Base-by-base conservation (phyloP, 2,113 vertebrate genomes). In the Pterocles burchelli region DNA sequence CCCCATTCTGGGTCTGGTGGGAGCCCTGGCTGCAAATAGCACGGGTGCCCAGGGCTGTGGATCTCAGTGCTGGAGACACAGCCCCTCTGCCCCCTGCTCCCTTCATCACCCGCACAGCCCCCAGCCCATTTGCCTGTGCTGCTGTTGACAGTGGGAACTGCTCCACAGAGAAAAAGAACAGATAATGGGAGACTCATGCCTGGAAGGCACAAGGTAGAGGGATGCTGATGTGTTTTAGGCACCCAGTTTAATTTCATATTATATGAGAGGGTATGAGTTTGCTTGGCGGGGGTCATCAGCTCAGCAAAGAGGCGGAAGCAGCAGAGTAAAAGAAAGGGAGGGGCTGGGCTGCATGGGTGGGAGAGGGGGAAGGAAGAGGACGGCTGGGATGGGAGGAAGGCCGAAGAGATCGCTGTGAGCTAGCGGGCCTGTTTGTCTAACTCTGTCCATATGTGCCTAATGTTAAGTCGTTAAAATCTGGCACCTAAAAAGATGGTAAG, bases 1-100 rank as follows among this genome's bases (percentile, higher is more conserved):
- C 33, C 54, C 26, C 2, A 4, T 10, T 3, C 12, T 24, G 28
- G 43, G 12, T 10, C 22, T 6, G 9, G 63, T 34, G 34, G n/a
- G 7, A n/a, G 45, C 26, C 81, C 13, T 0, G 1, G n/a, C 59
- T 66, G 66, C 1, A 0, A 10, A 10, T 16, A 14, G 41, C 0
- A 0, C 0, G 3, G 20, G 8, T 21, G 20, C 17, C 36, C 36
- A 7, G 43, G 55, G 5, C 49, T 25, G 29, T 0, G 2, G 52
- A 59, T 25, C 45, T 41, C 2, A 15, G 68, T 24, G 41, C 54
- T 11, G 28, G 29, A 33, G 61, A 8, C 16, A 2, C 16, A 28
- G 52, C 29, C 36, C 29, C 59, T 22, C 28, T 12, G 38, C n/a
- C 33, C 15, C 20, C 29, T 52, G 46, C 13, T 34, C 20, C 11